phyloP scores from a whole-genome alignment of 1,140 invertebrate genomes.

The Anagrus nilaparvatae region DNA sequence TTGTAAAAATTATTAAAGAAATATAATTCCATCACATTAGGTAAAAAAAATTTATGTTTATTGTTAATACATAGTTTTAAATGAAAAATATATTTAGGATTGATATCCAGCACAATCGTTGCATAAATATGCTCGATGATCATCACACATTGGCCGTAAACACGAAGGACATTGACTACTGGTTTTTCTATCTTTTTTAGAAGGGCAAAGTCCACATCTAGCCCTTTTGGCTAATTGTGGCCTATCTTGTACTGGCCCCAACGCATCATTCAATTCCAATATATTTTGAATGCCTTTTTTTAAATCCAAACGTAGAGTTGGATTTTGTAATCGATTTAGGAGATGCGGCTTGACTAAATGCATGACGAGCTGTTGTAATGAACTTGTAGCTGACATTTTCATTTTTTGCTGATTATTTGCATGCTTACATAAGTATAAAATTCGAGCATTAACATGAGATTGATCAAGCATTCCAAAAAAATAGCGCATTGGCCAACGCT shows the following conservation, averaged over 20 bases:
- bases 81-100: no score
- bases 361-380: conserved; percentile 1
- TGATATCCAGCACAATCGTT: conserved; percentile 7
- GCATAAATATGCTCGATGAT: conserved; percentile 12
- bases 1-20: no score
- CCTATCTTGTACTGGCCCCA: neutral
- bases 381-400: neutral
- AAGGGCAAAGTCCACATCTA: conserved; percentile 9
- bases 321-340: neutral
- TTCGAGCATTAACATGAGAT: conserved; percentile 10
- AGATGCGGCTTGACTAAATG: conserved; percentile 8
- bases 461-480: conserved; percentile 18
- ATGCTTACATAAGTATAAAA: conserved; percentile 5
- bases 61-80: no score
- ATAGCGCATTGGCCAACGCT: conserved; percentile 29
- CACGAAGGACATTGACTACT: conserved; percentile 7
- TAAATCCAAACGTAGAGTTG: conserved; percentile 2
- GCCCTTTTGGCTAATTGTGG: neutral
- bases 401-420: neutral
- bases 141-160: conserved; percentile 8
- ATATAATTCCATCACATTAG: no score
- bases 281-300: conserved; percentile 7
- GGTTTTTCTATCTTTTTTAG: conserved; percentile 8
- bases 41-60: no score
- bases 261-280: neutral